phyloP scores from a whole-genome alignment of 2,797 vertebrate species.

The Protonibea diacanthus region DNA sequence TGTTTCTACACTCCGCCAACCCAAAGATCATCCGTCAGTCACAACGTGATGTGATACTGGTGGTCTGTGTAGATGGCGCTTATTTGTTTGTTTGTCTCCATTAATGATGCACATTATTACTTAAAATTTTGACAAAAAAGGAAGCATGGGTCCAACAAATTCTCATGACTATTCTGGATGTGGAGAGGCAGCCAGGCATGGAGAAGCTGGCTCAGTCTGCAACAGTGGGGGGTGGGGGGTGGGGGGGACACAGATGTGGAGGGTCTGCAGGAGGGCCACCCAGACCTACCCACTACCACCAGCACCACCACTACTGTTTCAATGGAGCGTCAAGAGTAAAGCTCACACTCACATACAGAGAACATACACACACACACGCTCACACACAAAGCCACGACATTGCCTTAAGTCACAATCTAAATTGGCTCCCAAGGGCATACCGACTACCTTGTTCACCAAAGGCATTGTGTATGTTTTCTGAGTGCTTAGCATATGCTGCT shows the following conservation, averaged over 20 bases:
- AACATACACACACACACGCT: constrained; percentile 50
- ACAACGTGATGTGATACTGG: neutral
- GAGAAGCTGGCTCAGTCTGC: constrained; percentile 54
- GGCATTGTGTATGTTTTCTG: constrained; percentile 91
- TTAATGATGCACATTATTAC: constrained; percentile 4
- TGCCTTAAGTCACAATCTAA: constrained; percentile 96
- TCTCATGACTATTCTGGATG: constrained; percentile 49
- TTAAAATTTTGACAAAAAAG: neutral
- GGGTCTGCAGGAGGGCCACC: constrained; percentile 78
- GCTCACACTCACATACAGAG: constrained; percentile 52
- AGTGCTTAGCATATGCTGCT: constrained; percentile 91
- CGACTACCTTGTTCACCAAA: constrained; percentile 93
- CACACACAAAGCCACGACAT: constrained; percentile 75
- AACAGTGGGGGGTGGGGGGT: neutral
- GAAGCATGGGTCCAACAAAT: constrained; percentile 16
- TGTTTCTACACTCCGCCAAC: neutral
- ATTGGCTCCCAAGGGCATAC: constrained; percentile 94
- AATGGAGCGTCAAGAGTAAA: constrained; percentile 86
- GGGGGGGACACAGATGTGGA: constrained; percentile 69
- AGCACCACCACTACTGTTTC: constrained; percentile 67
- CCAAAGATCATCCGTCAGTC: constrained; percentile 50
- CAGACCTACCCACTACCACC: constrained; percentile 78
- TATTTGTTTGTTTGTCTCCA: neutral
- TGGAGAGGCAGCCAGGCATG: constrained; percentile 61
- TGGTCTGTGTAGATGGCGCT: constrained; percentile 5